A percentile compares a stretch with the other conserved stretches of the same genome.
Evolutionary conservation across 2,888 invertebrate species (phyloP).

Genomic region (Sarcophaga caerulescens): DNA sequence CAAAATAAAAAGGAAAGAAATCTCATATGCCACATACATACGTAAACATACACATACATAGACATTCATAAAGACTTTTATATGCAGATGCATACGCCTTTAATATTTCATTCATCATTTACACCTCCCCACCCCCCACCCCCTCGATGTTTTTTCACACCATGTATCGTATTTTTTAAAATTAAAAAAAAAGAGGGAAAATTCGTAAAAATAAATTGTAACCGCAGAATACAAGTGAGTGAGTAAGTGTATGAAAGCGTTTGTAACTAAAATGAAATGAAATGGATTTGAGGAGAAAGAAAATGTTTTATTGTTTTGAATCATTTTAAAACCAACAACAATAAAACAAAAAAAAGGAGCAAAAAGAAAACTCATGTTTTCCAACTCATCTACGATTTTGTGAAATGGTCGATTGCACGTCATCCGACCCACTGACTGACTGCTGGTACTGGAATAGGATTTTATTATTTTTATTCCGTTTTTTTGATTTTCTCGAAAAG

Average conservation of each 20-base stretch:
- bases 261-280: slow-evolving; percentile 1
- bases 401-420: background rate
- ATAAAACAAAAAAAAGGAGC: background rate
- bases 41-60: background rate
- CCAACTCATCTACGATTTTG: background rate
- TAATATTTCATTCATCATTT: slow-evolving; percentile 51
- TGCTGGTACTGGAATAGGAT: slow-evolving; percentile 1
- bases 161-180: background rate
- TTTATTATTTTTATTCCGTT: background rate
- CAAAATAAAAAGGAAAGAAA: background rate
- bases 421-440: too few species aligned
- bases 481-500: background rate
- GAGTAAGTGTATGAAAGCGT: background rate
- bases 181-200: background rate
- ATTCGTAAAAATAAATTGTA: slow-evolving; percentile 46
- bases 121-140: background rate
- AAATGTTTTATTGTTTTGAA: slow-evolving; percentile 33
- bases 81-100: slow-evolving; percentile 2
- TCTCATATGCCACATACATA: slow-evolving; percentile 21
- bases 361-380: background rate
- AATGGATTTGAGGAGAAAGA: slow-evolving; percentile 14
- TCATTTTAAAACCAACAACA: background rate
- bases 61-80: background rate
- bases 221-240: slow-evolving; percentile 16
- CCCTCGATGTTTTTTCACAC: background rate